Base-by-base conservation (phyloP, 92 coral and sea anemone species). In the Phenganax stokvisi region DNA sequence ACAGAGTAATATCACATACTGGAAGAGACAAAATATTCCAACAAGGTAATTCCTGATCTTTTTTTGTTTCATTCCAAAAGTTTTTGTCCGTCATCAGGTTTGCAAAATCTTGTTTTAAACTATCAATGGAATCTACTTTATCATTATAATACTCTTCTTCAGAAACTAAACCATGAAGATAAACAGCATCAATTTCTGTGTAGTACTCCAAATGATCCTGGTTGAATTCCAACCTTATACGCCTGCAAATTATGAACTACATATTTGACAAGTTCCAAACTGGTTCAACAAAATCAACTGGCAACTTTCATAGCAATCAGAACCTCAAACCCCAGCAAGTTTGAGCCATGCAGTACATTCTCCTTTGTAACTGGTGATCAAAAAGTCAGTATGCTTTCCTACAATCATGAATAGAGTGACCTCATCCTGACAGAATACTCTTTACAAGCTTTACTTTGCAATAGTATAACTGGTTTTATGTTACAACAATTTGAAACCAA, bases 151-250 rank as follows among this genome's bases (percentile, higher is more conserved):
- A 54, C 58, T 57, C 75, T 52, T 16, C 79, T 47, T 57, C 17
- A 2, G 86, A 87, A 15, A 81, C 77, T 20, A 75, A 83, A 28
- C 99, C 97, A 75, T 84, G 83, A 70, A 96, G 83, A 68, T 84
- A 83, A 74, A 92, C 92, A 15, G 97, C 99, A 86, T 96, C 99
- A 52, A 96, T 89, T 65, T 96, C 97, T 37, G 99, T 96, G 87
- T 96, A 96, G 87, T 96, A 96, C 10, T 86, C 87, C 56, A 89
- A 84, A 64, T 89, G 99, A 12, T 81, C 81, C 76, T 96, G 99
- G 84, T 92, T 92, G 74, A 96, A 96, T 71, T 96, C 99, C 62
- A 96, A 77, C 58, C 99, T 90, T 51, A 96, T 66, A 9, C 89
- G 84, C 47, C 99, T 96, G 78, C 44, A 57, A 72, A 59, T n/a